Evolutionary conservation across 2,888 invertebrate species (phyloP), one percentile per base, ranked within the genome.

Genomic region (Macrostomum cliftonense): DNA sequence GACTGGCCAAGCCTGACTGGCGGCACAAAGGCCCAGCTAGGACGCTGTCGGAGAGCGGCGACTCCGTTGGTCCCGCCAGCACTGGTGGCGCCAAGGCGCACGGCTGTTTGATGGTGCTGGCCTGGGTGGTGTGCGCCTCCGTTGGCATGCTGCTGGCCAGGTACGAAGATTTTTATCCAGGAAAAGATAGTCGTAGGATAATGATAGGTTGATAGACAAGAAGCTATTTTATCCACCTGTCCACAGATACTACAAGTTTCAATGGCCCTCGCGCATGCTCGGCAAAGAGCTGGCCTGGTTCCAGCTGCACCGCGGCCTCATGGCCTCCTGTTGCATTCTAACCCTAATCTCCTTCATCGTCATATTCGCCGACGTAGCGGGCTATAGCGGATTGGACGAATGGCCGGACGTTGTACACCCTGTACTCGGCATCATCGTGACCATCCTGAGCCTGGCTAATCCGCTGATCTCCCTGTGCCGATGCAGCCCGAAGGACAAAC

Each of bases 351-450:
- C 56, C 19, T 62, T 68, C 53, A 57, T 68, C 42, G 47, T 68
- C 36, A 67, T 68, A 49, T 63, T 68, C 53, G 55, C 63, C 13
- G 61, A 65, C 42, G 60, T 56, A 2, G 53, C 56, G 16, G 65
- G 60, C 1, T 66, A 63, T 57, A 59, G 59, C 16, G 45, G 58
- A 37, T 62, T 63, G 14, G 42, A 44, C 11, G 14, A 37, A 11
- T 37, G 12, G 28, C 53, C 65, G 1, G 58, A 56, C 49, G 58
- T 58, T 48, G 68, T 67, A 39, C 70, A 70, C 55, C 68, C 70
- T n/a, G 63, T 65, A 19, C 60, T 70, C 17, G 68, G 68, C 12
- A 65, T 70, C 49, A 65, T 67, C 46, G 61, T 64, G 46, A 59
- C 64, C 44, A 59, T 64, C 53, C 64, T 68, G 53, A 57, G 64